Evolutionary conservation across 2,888 invertebrate species (phyloP), one percentile per base, ranked within the genome.

Genomic region (Unio pictorum): DNA sequence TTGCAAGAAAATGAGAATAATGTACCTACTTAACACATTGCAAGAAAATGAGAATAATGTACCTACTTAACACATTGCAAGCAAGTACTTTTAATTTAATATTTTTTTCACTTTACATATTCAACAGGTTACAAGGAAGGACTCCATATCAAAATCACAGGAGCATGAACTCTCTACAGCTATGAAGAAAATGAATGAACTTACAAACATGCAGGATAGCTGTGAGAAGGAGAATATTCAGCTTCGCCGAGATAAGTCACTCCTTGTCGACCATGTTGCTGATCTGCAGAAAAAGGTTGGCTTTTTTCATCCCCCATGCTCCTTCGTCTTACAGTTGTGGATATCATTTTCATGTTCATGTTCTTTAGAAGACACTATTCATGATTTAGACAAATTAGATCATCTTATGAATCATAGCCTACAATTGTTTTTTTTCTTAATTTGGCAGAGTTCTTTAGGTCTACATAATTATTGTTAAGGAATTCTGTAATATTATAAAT

Each of bases 221-320:
- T 45, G 76, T 2, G 87, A 89, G 56, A 74, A 75, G 7, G 89
- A 89, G 61, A 86, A 85, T 69, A 71, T 75, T 23, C 86, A 87
- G 69, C 83, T 89, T 69, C 80, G 85, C 67, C 83, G 84, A 61
- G 89, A 89, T 75, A 89, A 89, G 74, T 74, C 82, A 54, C 75
- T 88, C 54, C 80, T 89, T 55, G 86, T 88, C 1, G 89, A 89
- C 68, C 89, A 89, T 75, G 87, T 89, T 17, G 85, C 87, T 28
- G 88, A 88, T 30, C 75, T 89, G 7, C 88, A 89, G 75, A 82
- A 79, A 61, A 86, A 89, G 88, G 89, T 89, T 45, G 23, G 73
- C 30, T 56, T 57, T n/a, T 58, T 58, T 26, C 8, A 57, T 55
- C 4, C 11, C 11, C 54, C 56, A 11, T 18, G 62, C 23, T 26